Base-by-base conservation (phyloP, 2,888 invertebrate species). In the Coelogynopora nodosa region DNA sequence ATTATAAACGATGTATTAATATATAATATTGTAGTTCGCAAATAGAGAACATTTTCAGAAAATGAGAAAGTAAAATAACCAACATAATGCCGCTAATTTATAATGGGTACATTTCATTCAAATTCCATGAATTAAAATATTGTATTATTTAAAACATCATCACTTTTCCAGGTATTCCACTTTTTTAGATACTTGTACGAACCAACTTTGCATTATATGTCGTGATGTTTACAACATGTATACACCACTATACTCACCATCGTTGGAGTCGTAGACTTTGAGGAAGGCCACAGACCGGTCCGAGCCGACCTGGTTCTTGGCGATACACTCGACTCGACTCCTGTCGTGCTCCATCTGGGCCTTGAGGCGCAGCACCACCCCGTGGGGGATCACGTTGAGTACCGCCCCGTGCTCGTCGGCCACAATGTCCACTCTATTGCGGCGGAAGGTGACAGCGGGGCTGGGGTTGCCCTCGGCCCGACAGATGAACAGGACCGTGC, bases 261-360 rank as follows among this genome's bases (percentile, higher is more conserved):
- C 74, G 23, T 74, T 74, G 23, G 74, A 74, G 74, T 74, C 74
- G 23, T 74, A 74, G 74, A 74, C 74, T 26, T 74, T 74, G 74
- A 74, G 74, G 23, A 74, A 13, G 23, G 74, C 74, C 2, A 26
- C 27, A 26, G 74, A 10, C 74, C 18, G 23, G 74, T 74, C 74
- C 5, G 74, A 74, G 2, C 74, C 74, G 23, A 74, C 74, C 23
- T 74, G 74, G 23, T 74, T 74, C 74, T 74, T 74, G 23, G 74
- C 74, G 27, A 74, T 74, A 26, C 74, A 74, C 74, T 74, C 74
- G 27, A 74, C 23, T 23, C 74, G 74, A 26, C 74, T 74, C 74
- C 74, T 23, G 23, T 74, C 74, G 23, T 74, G 74, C 23, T 74
- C 74, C 74, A 74, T 74, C 23, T 74, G 74, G 23, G 74, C 23